phyloP scores from a whole-genome alignment of 2,888 invertebrate species.

The Leptinotarsa haldemani region DNA sequence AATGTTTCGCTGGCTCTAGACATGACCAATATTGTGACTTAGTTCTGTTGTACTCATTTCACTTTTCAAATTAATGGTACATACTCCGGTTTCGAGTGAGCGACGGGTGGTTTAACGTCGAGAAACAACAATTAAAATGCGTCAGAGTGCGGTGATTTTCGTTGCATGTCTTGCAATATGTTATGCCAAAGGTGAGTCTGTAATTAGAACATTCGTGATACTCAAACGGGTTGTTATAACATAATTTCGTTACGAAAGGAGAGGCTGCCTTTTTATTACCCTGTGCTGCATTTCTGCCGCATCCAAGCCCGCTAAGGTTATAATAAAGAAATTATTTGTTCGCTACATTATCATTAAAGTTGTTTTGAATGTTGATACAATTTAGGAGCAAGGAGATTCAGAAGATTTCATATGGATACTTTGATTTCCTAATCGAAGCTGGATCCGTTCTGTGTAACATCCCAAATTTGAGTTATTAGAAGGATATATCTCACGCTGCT shows the following conservation, averaged over 20 bases:
- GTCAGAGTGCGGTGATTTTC: slow-evolving; percentile 39
- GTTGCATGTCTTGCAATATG: slow-evolving; percentile 39
- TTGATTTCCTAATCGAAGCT: no score
- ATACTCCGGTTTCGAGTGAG: slow-evolving; percentile 31
- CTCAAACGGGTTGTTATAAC: background rate
- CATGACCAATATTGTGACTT: slow-evolving; percentile 50
- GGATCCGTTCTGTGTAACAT: no score
- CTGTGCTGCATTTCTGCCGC: background rate
- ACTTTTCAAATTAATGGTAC: slow-evolving; percentile 44
- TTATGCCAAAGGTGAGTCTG: slow-evolving; percentile 47
- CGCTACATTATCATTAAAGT: no score
- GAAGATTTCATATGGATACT: no score
- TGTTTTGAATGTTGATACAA: no score
- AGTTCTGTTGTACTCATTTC: slow-evolving; percentile 45
- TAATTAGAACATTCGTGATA: slow-evolving; percentile 13
- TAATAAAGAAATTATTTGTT: no score
- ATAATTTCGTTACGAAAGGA: background rate
- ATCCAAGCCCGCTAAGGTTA: no score
- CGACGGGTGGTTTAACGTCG: slow-evolving; percentile 16
- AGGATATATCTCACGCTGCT: no score
- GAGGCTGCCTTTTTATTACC: background rate
- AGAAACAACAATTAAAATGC: slow-evolving; percentile 18
- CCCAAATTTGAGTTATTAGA: no score
- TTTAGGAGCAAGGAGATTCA: no score
- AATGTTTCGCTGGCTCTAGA: slow-evolving; percentile 32